phyloP scores from a whole-genome alignment of 2,888 invertebrate species.

The Shargacucullia verbasci region DNA sequence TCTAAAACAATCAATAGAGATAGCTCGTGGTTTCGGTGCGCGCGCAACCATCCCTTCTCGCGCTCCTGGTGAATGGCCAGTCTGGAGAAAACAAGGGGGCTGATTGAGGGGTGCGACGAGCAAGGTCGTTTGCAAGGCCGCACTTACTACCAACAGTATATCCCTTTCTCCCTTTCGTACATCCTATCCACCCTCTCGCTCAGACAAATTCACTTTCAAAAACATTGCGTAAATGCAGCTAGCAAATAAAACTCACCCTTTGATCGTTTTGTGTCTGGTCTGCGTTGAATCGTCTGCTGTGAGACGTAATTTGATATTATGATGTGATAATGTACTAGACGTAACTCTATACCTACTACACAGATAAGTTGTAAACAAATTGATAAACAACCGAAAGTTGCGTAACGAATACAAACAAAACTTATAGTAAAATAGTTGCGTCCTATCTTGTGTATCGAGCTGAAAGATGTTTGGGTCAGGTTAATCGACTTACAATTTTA shows the following conservation, averaged over 20 bases:
- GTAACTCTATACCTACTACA: constrained; percentile 8
- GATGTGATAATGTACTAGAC: constrained; percentile 37
- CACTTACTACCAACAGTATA: constrained; percentile 74
- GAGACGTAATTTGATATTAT: constrained; percentile 41
- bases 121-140: constrained; percentile 85
- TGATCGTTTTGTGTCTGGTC: constrained; percentile 66
- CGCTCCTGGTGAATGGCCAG: constrained; percentile 83
- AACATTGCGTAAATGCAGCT: constrained; percentile 76
- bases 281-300: constrained; percentile 61
- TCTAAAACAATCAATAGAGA: constrained; percentile 80
- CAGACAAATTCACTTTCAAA: constrained; percentile 77
- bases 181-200: constrained; percentile 58
- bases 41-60: constrained; percentile 78
- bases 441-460: not conserved
- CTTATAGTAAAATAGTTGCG: constrained; percentile 1
- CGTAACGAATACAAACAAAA: constrained; percentile 29
- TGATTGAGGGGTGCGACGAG: constrained; percentile 70
- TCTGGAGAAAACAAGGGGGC: constrained; percentile 73
- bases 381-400: constrained; percentile 20
- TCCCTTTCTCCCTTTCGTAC: constrained; percentile 68
- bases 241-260: constrained; percentile 74
- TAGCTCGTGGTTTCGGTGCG: constrained; percentile 76
- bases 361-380: constrained; percentile 8
- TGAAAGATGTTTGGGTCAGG: not conserved
- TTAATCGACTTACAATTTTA: not conserved